phyloP scores from a whole-genome alignment of 2,113 vertebrate species.

The Catagonus wagneri region DNA sequence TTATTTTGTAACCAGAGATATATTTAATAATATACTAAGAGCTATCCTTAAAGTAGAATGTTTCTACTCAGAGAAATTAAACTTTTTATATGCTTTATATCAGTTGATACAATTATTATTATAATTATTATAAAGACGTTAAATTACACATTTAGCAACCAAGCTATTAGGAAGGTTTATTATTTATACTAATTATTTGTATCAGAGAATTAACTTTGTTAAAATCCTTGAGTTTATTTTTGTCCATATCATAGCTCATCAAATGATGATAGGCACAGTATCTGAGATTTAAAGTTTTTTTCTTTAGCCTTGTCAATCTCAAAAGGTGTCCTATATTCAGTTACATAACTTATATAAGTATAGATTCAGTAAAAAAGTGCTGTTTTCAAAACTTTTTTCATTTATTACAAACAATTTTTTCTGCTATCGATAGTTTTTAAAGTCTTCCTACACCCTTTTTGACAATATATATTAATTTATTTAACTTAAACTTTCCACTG shows the following conservation, averaged over 20 bases:
- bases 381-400: background rate
- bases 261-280: background rate
- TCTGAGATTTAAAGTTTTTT: background rate
- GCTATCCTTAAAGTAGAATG: background rate
- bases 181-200: background rate
- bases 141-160: background rate
- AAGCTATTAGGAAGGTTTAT: background rate
- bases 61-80: constrained; percentile 43
- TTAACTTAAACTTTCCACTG: background rate
- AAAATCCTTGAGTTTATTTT: background rate
- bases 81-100: background rate
- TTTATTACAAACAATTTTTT: background rate
- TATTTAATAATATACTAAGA: background rate
- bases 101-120: background rate
- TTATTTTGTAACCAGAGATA: background rate
- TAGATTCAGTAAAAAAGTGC: background rate
- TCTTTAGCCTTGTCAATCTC: background rate
- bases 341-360: background rate
- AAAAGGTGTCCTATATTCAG: background rate
- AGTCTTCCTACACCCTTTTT: background rate
- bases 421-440: background rate
- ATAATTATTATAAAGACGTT: background rate
- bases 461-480: background rate
- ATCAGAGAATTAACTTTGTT: background rate
- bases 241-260: background rate